Evolutionary conservation across 30 jellyfish, hydroid and myxozoan genomes (phyloP).

Genomic region (Sanderia malayensis): DNA sequence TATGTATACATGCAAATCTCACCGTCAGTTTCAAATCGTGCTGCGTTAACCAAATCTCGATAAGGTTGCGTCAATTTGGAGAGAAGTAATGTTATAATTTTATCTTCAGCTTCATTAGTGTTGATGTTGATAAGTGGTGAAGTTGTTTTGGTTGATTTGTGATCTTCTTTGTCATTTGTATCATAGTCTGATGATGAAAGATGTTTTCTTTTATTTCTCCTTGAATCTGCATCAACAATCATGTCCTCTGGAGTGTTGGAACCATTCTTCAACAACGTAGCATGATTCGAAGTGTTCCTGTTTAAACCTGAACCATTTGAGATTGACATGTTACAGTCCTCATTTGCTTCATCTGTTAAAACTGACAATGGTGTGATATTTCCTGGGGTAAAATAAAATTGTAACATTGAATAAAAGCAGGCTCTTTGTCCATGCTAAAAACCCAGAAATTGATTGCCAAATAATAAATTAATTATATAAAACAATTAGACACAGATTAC

Average conservation of each 20-base stretch:
- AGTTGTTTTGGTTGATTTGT: not conserved
- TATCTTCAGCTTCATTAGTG: slow-evolving; percentile 3
- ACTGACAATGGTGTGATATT: slow-evolving; percentile 16
- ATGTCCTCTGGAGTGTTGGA: not conserved
- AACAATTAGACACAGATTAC: too few species aligned
- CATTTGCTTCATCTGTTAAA: not conserved
- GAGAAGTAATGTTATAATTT: not conserved
- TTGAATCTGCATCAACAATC: slow-evolving; percentile 26
- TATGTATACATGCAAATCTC: not conserved
- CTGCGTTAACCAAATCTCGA: slow-evolving; percentile 32
- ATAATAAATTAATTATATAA: too few species aligned
- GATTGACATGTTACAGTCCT: not conserved
- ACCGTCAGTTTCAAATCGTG: slow-evolving; percentile 49
- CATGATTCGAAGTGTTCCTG: not conserved
- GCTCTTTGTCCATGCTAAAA: too few species aligned
- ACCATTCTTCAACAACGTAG: not conserved
- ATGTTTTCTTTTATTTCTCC: slow-evolving; percentile 19
- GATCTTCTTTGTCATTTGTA: not conserved
- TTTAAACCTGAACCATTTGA: not conserved
- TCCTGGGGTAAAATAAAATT: slow-evolving; percentile 22
- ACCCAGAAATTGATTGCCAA: too few species aligned
- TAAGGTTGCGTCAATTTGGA: slow-evolving; percentile 39
- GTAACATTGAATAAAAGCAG: too few species aligned
- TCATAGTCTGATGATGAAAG: slow-evolving; percentile 31
- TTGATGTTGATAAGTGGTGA: slow-evolving; percentile 11